Percentiles rank a stretch among this genome's conserved stretches.
Conservation (phyloP, 2,797 vertebrate species). For the Tokudaia tokunoshimensis region DNA sequence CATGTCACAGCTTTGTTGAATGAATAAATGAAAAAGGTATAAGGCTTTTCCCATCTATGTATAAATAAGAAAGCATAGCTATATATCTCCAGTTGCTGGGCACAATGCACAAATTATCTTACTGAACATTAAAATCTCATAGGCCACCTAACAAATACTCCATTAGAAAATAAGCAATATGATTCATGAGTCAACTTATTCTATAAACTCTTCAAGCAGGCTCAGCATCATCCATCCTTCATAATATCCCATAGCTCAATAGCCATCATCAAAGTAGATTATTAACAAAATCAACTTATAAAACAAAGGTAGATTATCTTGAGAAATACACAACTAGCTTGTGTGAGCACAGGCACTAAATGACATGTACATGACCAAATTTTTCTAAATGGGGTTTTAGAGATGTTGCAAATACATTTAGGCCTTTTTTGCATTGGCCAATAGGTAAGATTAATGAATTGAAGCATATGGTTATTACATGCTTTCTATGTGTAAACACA, state of each 20-base stretch:
- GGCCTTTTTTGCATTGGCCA: background rate
- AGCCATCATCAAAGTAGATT: background rate
- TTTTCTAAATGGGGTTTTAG: background rate
- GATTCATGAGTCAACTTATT: constrained; percentile 35
- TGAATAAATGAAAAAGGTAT: background rate
- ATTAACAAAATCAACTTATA: background rate
- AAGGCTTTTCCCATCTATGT: background rate
- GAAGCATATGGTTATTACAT: background rate
- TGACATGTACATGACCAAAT: background rate
- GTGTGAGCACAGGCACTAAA: background rate
- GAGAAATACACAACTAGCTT: constrained; percentile 4
- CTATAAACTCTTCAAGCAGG: constrained; percentile 36
- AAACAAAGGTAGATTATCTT: constrained; percentile 11
- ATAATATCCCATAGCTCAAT: constrained; percentile 5
- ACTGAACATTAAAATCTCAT: constrained; percentile 41
- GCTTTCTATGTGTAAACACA: background rate
- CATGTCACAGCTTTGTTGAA: background rate
- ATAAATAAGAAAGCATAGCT: background rate
- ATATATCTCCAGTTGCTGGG: background rate
- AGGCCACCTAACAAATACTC: background rate
- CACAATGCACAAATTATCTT: background rate
- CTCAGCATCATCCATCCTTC: background rate
- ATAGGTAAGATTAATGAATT: background rate
- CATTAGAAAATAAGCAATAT: constrained; percentile 10
- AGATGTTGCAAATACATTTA: constrained; percentile 37